Conservation (phyloP, 2,797 vertebrate genomes). For the Protonibea diacanthus region DNA sequence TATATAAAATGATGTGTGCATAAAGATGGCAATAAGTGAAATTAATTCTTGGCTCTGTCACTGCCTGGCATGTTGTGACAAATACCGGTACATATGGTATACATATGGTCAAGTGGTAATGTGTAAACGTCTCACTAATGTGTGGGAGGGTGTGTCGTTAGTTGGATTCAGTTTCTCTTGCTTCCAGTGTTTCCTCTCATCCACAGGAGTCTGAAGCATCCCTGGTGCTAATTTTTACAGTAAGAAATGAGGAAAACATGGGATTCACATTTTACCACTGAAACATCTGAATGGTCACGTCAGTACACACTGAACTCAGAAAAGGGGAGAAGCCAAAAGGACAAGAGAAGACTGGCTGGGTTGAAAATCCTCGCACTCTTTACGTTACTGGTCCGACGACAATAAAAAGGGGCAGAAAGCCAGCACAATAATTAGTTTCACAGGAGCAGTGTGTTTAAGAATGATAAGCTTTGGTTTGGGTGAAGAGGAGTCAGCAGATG, state of each 20-base stretch:
- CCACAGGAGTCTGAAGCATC: not conserved
- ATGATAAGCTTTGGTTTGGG: constrained; percentile 78
- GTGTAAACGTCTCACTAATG: constrained; percentile 3
- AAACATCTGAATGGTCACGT: constrained; percentile 32
- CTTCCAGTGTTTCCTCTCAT: not conserved
- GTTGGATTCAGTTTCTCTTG: not conserved
- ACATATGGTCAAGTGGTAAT: not conserved
- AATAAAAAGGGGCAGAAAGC: constrained; percentile 52
- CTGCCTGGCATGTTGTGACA: not conserved
- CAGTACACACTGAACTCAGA: not conserved
- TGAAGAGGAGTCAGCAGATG: constrained; percentile 72
- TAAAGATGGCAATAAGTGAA: not conserved
- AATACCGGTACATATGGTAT: not conserved
- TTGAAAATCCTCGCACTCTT: constrained; percentile 35
- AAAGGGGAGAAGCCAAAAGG: constrained; percentile 29
- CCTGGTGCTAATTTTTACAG: not conserved
- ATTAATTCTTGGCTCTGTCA: not conserved
- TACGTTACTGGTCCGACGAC: constrained; percentile 40
- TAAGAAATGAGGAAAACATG: not conserved
- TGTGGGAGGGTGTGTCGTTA: constrained; percentile 13
- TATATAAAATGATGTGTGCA: not conserved
- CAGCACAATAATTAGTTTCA: constrained; percentile 77
- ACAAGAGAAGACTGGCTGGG: constrained; percentile 20
- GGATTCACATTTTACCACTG: constrained; percentile 19
- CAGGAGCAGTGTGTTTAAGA: constrained; percentile 73